Conservation (phyloP, 2,113 vertebrate species). For the Cynopterus brachyotis region DNA sequence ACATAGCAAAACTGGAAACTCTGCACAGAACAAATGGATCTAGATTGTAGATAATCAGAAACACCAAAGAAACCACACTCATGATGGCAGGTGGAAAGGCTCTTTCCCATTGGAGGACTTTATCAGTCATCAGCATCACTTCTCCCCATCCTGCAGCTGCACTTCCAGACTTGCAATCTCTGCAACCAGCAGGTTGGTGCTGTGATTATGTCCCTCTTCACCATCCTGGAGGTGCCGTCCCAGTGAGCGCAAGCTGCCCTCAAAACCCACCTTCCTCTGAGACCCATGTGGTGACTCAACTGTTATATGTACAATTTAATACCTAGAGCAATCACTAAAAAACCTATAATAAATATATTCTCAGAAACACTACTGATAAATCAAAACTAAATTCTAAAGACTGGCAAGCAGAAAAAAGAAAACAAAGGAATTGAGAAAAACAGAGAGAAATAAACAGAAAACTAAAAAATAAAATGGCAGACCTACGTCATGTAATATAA, state of each 20-base stretch:
- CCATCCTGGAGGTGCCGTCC: too few relatives aligned
- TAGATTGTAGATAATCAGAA: constrained; percentile 94
- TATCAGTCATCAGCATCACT: constrained; percentile 81
- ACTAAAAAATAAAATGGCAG: neutral
- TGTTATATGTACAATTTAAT: neutral
- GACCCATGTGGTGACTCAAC: too few relatives aligned
- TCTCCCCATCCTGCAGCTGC: too few relatives aligned
- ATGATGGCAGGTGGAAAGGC: constrained; percentile 91
- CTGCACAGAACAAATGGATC: constrained; percentile 97
- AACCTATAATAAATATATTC: neutral
- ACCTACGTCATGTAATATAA: neutral
- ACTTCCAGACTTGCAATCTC: too few relatives aligned
- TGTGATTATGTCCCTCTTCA: too few relatives aligned
- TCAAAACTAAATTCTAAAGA: constrained; percentile 1
- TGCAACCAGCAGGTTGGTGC: too few relatives aligned
- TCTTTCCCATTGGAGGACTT: constrained; percentile 94
- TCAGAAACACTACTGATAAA: neutral
- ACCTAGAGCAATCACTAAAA: neutral
- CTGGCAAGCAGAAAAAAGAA: neutral
- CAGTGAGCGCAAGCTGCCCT: too few relatives aligned
- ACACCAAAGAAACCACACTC: constrained; percentile 88
- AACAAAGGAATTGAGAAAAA: neutral
- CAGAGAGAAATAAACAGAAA: neutral
- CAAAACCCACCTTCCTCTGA: too few relatives aligned
- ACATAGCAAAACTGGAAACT: constrained; percentile 91